Conservation (phyloP, 2,888 invertebrate species). For the Drosophila putrida region DNA sequence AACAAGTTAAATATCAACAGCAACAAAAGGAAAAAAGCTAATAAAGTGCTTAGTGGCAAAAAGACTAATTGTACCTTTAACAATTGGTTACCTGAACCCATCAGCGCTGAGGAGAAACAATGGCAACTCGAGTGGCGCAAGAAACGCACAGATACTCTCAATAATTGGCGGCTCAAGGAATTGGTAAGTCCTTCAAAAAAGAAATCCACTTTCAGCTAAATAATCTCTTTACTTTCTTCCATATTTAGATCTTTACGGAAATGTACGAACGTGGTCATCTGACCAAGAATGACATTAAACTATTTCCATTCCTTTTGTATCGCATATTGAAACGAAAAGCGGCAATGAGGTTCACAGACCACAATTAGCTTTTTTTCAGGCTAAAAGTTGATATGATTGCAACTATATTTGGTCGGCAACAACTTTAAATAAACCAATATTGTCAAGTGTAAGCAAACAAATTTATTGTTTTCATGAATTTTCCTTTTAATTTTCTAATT, state of each 20-base stretch:
- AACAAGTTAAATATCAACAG: not conserved
- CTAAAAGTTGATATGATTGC: not conserved
- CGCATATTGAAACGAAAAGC: conserved; percentile 31
- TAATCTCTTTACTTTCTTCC: not conserved
- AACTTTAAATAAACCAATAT: too few relatives aligned
- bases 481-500: not conserved
- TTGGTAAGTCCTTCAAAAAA: conserved; percentile 32
- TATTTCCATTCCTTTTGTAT: conserved; percentile 54
- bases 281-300: conserved; percentile 65
- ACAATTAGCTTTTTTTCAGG: not conserved
- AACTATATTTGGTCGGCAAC: not conserved
- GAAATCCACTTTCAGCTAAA: not conserved
- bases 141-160: conserved; percentile 38
- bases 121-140: conserved; percentile 44
- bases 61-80: not conserved
- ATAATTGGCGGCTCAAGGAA: conserved; percentile 43
- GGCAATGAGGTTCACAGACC: not conserved
- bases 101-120: conserved; percentile 30
- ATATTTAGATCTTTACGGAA: conserved; percentile 52
- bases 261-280: conserved; percentile 63
- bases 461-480: not conserved
- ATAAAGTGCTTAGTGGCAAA: not conserved
- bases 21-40: not conserved
- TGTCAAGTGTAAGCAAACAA: not conserved
- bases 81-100: conserved; percentile 29